Percentiles rank a stretch among this genome's conserved stretches.
These are phyloP conservation scores for Megaceryle maxima DNA, from an alignment of 2,113 vertebrate species.

Conservation along the genomic window DNA sequence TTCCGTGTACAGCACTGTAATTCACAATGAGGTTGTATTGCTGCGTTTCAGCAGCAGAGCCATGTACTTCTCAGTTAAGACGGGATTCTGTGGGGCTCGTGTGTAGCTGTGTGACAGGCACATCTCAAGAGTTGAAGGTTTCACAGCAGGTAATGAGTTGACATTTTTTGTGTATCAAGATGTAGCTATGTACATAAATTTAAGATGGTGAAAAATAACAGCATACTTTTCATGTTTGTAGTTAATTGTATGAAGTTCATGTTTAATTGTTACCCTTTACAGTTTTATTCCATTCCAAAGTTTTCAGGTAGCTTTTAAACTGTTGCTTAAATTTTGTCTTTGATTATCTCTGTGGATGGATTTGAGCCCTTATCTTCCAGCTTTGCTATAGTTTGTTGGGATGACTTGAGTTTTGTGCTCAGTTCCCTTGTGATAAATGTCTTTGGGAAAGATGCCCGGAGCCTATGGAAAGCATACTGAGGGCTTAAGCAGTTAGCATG, in stretches of 20 bases:
- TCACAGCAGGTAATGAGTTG: neutral
- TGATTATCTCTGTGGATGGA: neutral
- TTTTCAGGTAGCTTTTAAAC: neutral
- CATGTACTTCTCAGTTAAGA: neutral
- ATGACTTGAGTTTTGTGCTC: neutral
- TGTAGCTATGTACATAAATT: neutral
- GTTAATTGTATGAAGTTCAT: neutral
- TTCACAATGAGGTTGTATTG: neutral
- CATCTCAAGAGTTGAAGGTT: neutral
- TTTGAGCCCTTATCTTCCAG: neutral
- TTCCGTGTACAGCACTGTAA: accelerated
- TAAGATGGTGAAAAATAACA: neutral
- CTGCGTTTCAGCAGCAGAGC: neutral
- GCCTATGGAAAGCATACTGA: slow-evolving; percentile 6
- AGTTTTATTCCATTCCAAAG: neutral
- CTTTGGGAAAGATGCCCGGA: neutral
- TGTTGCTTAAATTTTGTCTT: neutral
- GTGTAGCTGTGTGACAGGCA: neutral
- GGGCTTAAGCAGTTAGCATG: neutral
- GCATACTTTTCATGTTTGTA: neutral
- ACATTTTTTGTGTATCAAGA: neutral
- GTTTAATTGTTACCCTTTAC: neutral
- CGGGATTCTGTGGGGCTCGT: neutral
- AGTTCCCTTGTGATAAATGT: neutral
- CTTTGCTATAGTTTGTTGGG: neutral